Conservation (phyloP, 2,113 vertebrate genomes). For the Campylomormyrus tamandua region DNA sequence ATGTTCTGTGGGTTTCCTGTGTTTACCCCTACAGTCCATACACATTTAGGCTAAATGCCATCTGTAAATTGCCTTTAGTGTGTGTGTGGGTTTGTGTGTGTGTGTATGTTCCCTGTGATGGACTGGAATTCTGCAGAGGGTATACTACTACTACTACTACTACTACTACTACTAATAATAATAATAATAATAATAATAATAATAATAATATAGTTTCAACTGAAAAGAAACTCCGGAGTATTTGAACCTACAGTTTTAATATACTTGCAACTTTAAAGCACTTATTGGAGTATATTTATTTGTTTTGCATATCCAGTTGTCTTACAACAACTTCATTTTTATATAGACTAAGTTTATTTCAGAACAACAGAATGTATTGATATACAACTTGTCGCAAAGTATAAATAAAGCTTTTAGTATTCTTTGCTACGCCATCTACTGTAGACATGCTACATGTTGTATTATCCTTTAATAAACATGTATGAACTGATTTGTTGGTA, state of each 20-base stretch:
- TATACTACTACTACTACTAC: too few species aligned
- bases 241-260: not conserved
- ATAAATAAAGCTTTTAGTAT: not conserved
- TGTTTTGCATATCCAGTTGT: not conserved
- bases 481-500: not conserved
- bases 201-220: not conserved
- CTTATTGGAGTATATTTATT: not conserved
- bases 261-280: not conserved
- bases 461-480: not conserved
- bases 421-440: not conserved
- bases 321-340: not conserved
- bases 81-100: too few species aligned
- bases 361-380: not conserved
- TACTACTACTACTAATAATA: too few species aligned
- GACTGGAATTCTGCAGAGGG: too few species aligned
- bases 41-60: too few species aligned
- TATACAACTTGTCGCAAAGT: not conserved
- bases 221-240: not conserved
- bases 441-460: not conserved
- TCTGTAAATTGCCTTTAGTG: too few species aligned
- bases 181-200: too few species aligned
- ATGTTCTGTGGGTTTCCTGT: too few species aligned
- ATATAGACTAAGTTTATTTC: not conserved
- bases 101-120: too few species aligned
- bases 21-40: too few species aligned